These are phyloP conservation scores for Pherbina coryleti DNA, from an alignment of 2,888 invertebrate genomes.

Conservation along the genomic window DNA sequence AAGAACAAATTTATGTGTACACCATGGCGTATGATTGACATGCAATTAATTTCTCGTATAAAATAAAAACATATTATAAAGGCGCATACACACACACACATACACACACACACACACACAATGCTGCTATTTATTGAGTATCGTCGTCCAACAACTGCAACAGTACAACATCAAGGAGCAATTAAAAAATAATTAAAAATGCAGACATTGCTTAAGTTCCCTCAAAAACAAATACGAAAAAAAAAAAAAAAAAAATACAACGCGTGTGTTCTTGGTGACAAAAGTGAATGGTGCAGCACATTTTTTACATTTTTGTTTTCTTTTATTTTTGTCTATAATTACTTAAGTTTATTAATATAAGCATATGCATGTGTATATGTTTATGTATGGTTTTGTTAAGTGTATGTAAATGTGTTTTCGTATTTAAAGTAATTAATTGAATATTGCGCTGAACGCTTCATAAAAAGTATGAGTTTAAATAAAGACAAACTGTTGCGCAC, in stretches of 20 bases:
- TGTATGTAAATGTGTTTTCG: not conserved
- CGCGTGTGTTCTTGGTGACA: too few species aligned
- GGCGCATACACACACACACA: too few species aligned
- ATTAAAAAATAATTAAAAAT: not conserved
- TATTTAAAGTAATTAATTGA: not conserved
- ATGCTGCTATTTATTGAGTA: too few species aligned
- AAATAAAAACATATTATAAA: not conserved
- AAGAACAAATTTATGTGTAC: not conserved
- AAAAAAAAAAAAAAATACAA: too few species aligned
- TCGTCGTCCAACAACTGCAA: not conserved
- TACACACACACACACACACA: too few species aligned
- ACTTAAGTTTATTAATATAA: too few species aligned
- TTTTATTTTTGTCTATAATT: too few species aligned
- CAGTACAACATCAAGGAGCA: not conserved
- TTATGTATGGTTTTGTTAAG: not conserved
- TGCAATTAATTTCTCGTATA: not conserved
- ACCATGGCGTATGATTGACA: constrained; percentile 9
- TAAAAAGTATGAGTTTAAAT: not conserved
- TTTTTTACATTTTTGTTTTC: too few species aligned
- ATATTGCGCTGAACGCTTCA: not conserved
- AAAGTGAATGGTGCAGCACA: too few species aligned
- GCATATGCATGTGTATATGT: not conserved
- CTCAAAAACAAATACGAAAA: too few species aligned
- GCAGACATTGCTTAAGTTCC: too few species aligned
- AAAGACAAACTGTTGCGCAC: not conserved